Evolutionary conservation across 2,113 vertebrate genomes (phyloP).

Genomic region (Dasypus novemcinctus): DNA sequence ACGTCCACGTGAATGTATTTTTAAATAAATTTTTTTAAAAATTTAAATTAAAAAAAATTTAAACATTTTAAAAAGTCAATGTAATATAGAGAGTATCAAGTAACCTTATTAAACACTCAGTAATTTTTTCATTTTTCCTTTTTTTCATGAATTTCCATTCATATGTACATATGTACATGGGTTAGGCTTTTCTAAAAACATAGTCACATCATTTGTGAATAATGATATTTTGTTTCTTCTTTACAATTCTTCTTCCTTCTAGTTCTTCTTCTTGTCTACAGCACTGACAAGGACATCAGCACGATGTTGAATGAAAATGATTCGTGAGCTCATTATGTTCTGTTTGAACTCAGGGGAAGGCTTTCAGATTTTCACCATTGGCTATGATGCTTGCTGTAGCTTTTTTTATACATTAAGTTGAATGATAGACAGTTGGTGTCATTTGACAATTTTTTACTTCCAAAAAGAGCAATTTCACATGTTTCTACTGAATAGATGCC

Average conservation of each 20-base stretch:
- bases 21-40: neutral
- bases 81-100: neutral
- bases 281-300: neutral
- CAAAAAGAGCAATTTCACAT: neutral
- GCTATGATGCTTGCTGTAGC: neutral
- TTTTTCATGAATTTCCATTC: neutral
- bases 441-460: neutral
- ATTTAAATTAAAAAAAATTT: no score
- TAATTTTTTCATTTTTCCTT: neutral
- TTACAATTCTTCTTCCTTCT: neutral
- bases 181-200: slow-evolving; percentile 12
- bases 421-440: neutral
- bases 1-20: neutral
- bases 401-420: neutral
- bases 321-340: neutral
- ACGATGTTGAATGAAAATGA: neutral
- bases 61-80: neutral
- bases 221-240: neutral
- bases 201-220: neutral
- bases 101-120: neutral
- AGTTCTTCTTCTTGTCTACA: neutral
- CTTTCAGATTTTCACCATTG: neutral
- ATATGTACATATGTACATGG: neutral
- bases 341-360: neutral
- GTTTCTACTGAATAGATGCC: neutral